These are phyloP conservation scores for Dicyrtomina minuta DNA, from an alignment of 2,888 invertebrate species.

Conservation along the genomic window DNA sequence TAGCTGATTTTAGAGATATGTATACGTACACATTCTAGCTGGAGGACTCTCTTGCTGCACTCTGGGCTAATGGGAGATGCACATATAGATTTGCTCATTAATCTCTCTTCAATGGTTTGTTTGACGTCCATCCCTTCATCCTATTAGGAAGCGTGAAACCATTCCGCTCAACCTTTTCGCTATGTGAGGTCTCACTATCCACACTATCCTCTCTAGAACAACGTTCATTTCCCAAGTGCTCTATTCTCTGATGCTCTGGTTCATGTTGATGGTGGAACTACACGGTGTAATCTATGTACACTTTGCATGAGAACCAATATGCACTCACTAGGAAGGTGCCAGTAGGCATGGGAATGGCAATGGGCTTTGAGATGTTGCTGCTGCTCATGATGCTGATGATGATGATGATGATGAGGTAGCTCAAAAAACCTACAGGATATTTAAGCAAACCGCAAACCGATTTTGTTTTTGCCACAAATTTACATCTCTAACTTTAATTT, in stretches of 20 bases:
- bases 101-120: conserved; percentile 54
- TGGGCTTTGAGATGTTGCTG: too few species aligned
- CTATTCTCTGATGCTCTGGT: background rate
- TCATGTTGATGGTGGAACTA: background rate
- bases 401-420: background rate
- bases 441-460: conserved; percentile 14
- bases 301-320: background rate
- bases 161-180: conserved; percentile 48
- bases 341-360: too few species aligned
- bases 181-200: conserved; percentile 35
- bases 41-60: conserved; percentile 10
- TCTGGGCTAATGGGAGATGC: conserved; percentile 24
- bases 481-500: too few species aligned
- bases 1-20: conserved; percentile 1
- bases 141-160: conserved; percentile 54
- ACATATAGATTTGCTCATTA: conserved; percentile 48
- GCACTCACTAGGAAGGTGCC: too few species aligned
- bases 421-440: background rate
- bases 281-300: background rate
- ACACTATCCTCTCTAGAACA: background rate
- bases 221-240: background rate
- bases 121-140: conserved; percentile 54
- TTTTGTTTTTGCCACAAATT: background rate
- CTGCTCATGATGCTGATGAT: background rate
- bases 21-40: background rate